Evolutionary conservation across 2,888 invertebrate genomes (phyloP), one percentile per base, ranked within the genome.

Genomic region (Trachelus stipa): DNA sequence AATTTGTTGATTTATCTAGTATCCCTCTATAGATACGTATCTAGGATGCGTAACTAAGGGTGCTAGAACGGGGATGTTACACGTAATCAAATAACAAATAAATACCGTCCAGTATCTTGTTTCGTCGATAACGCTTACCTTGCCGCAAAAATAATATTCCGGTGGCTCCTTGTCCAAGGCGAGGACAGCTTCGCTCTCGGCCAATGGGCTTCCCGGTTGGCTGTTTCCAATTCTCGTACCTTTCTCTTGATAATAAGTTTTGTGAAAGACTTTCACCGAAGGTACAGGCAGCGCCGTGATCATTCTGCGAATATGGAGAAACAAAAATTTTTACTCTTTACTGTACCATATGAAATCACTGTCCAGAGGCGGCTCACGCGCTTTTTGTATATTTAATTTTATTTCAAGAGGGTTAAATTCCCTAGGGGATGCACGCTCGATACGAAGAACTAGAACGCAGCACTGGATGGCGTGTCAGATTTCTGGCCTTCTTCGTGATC

Each of bases 261-360:
- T 90, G 84, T 90, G 90, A 81, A 90, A 90, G 79, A 90, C 90
- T 85, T 90, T 90, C 81, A 90, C 90, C 80, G 90, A 90, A 79
- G 90, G 90, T 80, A 90, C 90, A 74, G 90, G 90, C 82, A 90
- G 86, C 81, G 90, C 90, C 77, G 90, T 90, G 76, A 90, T 90
- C 90, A 90, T 90, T 78, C 90, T 90, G 83, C 56, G 87, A 83
- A 69, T 30, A 76, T 1, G 1, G 1, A 1, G 30, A 40, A 12
- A 40, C 3, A 23, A 2, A 2, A 6, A 33, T 69, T 69, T 30
- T 30, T 30, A 0, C 11, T 12, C 0, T 1, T 31, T 0, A 1
- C 23, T 56, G 15, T 56, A 40, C 40, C 15, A 4, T 1, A 4
- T 15, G 15, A 4, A 69, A 69, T 69, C n/a, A 30, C 11, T 30